A percentile compares a stretch with the other conserved stretches of the same genome.
Conservation (phyloP, 2,113 vertebrate genomes). For the Gobio gobio region DNA sequence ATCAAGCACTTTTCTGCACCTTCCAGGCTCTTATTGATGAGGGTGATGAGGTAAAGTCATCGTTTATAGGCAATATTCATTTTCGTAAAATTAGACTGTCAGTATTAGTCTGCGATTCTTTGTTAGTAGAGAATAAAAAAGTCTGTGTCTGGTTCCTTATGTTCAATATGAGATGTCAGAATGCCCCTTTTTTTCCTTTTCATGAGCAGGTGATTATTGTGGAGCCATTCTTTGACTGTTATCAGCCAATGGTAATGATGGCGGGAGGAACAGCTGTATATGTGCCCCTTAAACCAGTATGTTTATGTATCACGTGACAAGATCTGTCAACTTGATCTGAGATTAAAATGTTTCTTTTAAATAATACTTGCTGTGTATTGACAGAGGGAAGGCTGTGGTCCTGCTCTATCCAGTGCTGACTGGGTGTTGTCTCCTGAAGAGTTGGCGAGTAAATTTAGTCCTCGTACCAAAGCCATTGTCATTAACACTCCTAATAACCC, state of each 20-base stretch:
- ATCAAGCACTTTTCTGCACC: slow-evolving; percentile 87
- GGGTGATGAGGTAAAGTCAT: slow-evolving; percentile 86
- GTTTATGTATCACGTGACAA: slow-evolving; percentile 56
- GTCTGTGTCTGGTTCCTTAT: not conserved
- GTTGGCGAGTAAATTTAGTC: slow-evolving; percentile 85
- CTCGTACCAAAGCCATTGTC: slow-evolving; percentile 86
- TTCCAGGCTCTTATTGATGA: slow-evolving; percentile 91
- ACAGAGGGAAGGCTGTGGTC: slow-evolving; percentile 72
- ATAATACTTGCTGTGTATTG: not conserved
- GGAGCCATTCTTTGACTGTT: slow-evolving; percentile 96
- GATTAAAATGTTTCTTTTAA: not conserved
- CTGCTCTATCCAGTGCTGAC: slow-evolving; percentile 77
- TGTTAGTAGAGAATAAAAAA: not conserved
- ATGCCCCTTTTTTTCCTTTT: not conserved
- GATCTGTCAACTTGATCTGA: not conserved
- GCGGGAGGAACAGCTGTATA: slow-evolving; percentile 86
- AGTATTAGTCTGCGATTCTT: not conserved
- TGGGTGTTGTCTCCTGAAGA: slow-evolving; percentile 87
- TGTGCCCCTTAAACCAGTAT: slow-evolving; percentile 85
- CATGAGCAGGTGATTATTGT: slow-evolving; percentile 89
- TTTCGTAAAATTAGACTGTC: not conserved
- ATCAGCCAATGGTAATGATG: slow-evolving; percentile 91
- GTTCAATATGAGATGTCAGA: not conserved
- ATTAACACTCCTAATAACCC: slow-evolving; percentile 97
- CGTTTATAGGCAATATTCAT: no score